Evolutionary conservation across 2,888 invertebrate species (phyloP).

Genomic region (Ommatoiulus sabulosus): DNA sequence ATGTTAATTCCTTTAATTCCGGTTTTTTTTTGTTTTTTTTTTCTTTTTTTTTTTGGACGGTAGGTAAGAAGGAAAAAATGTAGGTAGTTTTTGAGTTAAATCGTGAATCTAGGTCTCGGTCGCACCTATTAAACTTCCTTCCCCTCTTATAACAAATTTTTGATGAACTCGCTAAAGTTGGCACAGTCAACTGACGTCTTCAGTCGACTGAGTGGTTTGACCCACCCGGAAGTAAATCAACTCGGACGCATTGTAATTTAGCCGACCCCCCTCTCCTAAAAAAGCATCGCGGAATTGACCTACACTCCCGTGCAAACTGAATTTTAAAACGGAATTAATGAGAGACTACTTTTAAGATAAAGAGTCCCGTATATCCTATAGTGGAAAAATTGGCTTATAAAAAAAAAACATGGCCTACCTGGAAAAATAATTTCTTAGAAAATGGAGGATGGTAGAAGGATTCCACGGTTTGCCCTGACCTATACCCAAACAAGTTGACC

Average conservation of each 20-base stretch:
- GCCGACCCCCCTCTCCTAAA: neutral
- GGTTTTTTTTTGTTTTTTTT: too few relatives aligned
- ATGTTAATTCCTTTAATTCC: neutral
- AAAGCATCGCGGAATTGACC: constrained; percentile 17
- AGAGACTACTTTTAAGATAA: too few relatives aligned
- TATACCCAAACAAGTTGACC: too few relatives aligned
- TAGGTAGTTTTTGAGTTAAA: constrained; percentile 24
- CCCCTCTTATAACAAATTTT: constrained; percentile 23
- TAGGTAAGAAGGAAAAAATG: neutral
- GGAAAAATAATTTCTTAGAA: too few relatives aligned
- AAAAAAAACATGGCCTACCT: too few relatives aligned
- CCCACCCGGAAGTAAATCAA: constrained; percentile 31
- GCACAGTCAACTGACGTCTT: constrained; percentile 11
- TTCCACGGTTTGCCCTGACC: too few relatives aligned
- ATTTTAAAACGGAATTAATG: neutral
- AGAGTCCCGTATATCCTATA: neutral
- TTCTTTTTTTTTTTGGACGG: neutral
- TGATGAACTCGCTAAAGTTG: constrained; percentile 29
- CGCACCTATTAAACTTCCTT: constrained; percentile 43
- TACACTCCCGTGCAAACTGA: neutral
- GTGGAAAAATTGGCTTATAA: neutral
- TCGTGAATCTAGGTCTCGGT: constrained; percentile 36
- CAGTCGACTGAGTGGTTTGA: constrained; percentile 24
- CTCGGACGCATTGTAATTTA: neutral
- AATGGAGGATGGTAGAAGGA: too few relatives aligned